Base-by-base conservation (phyloP, 2,888 invertebrate genomes). In the Aradus depressus region DNA sequence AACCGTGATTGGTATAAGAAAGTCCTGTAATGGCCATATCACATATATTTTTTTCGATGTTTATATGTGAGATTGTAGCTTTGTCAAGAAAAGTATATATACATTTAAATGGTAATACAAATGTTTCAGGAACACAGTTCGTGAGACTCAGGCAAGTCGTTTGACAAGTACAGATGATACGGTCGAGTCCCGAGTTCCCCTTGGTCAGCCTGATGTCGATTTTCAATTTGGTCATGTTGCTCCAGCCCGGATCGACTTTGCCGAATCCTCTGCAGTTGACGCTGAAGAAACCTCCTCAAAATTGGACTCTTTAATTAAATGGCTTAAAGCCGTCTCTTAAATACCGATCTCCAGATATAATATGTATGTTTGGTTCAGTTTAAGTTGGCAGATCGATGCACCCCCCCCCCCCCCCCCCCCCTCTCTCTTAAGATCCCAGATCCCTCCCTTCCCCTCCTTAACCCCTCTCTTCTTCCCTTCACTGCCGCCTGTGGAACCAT, bases 71-170 rank as follows among this genome's bases (percentile, higher is more conserved):
- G 60, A 53, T 16, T 25, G 32, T 19, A 51, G 37, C 35, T 31
- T 57, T n/a, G n/a, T n/a, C n/a, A n/a, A n/a, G n/a, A n/a, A n/a
- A 19, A 37, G 31, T 10, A 8, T 28, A 28, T 8, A 10, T 10
- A 28, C 12, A 10, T 28, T 28, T 28, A 28, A 10, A 10, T 28
- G 8, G 12, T 28, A 10, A 12, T 28, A 10, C 57, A n/a, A n/a
- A 28, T 44, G 55, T 68, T 70, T 35, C 68, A 90, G 89, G 62
- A 89, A 89, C 66, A 76, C 87, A n/a, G 75, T 93, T 4, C 77
- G 90, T 23, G 75, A 84, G 38, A 92, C 92, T 0, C 84, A 89
- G 63, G 78, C 83, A 28, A 88, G 77, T 62, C 84, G 89, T 61
- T 69, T 93, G 56, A 77, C 84, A 61, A 80, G 84, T 0, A 83